Base-by-base conservation (phyloP, 2,113 vertebrate species). In the Elephantulus edwardii region DNA sequence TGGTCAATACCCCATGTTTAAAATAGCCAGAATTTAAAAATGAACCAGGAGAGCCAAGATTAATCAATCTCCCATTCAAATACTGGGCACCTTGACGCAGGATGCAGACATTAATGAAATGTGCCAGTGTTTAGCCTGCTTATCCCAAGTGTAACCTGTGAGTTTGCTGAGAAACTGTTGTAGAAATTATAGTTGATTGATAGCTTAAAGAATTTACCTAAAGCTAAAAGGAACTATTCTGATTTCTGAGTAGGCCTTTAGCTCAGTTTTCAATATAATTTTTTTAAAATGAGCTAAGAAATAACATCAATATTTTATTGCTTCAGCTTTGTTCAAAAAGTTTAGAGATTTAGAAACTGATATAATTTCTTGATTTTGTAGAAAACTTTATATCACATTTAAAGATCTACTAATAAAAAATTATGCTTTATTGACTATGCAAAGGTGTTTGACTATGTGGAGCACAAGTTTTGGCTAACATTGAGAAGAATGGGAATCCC, bases 251-350 rank as follows among this genome's bases (percentile, higher is more conserved):
- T 86, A 79, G 68, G 62, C 12, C 56, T 86, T 88, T 82, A 48
- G n/a, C 44, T 76, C 58, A 92, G 54, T 52, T 85, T 90, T 90
- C 54, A 90, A 20, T 82, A 84, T n/a, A 91, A 42, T 92, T 82
- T 92, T 82, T 16, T 40, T 7, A 33, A 40, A 22, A 68, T 6
- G 66, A 83, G 20, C 46, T 19, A 52, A 66, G 38, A 68, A 86
- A 58, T 87, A 76, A 72, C 85, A 83, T 20, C 87, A 92, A 78
- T 54, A 90, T 94, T 86, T 89, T 66, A 86, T 80, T 44, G 83
- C 8, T 82, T 79, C 42, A 90, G 30, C 35, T 71, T 76, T 71
- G 54, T 88, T 94, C 66, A 74, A 70, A 95, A 80, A 83, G 20
- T 52, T 24, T 56, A 77, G 72, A 89, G 38, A 80, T 89, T 76